Conservation (phyloP, 2,888 invertebrate genomes). For the Schizotus pectinicornis region DNA sequence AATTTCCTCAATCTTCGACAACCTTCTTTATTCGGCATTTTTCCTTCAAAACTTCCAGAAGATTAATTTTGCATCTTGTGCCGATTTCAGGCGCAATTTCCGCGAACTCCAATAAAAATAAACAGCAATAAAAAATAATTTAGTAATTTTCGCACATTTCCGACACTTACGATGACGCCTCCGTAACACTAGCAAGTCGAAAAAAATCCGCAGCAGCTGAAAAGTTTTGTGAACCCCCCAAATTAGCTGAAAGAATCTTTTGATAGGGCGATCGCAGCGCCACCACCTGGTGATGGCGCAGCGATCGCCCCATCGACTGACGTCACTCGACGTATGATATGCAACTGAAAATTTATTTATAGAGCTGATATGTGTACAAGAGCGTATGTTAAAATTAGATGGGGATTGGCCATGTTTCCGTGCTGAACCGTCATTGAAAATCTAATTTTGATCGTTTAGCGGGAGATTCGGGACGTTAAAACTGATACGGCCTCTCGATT, state of each 20-base stretch:
- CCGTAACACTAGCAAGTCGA: conserved; percentile 1
- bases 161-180: too few species aligned
- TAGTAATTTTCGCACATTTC: conserved; percentile 2
- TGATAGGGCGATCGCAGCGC: too few species aligned
- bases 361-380: conserved; percentile 40
- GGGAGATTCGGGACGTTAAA: background rate
- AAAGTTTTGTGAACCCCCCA: conserved; percentile 6
- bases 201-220: conserved; percentile 7
- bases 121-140: conserved; percentile 12
- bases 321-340: conserved; percentile 41
- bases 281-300: too few species aligned
- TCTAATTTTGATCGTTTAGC: conserved; percentile 16
- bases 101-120: conserved; percentile 12
- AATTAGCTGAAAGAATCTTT: conserved; percentile 16
- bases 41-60: too few species aligned
- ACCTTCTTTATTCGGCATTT: too few species aligned
- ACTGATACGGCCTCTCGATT: background rate
- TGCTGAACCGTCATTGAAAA: conserved; percentile 33
- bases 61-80: too few species aligned
- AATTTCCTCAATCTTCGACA: too few species aligned
- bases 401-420: conserved; percentile 35
- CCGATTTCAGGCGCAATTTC: background rate
- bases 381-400: conserved; percentile 40
- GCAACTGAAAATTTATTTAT: conserved; percentile 43
- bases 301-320: conserved; percentile 22